Base-by-base conservation (phyloP, 2,797 vertebrate species). In the Perodicticus potto region DNA sequence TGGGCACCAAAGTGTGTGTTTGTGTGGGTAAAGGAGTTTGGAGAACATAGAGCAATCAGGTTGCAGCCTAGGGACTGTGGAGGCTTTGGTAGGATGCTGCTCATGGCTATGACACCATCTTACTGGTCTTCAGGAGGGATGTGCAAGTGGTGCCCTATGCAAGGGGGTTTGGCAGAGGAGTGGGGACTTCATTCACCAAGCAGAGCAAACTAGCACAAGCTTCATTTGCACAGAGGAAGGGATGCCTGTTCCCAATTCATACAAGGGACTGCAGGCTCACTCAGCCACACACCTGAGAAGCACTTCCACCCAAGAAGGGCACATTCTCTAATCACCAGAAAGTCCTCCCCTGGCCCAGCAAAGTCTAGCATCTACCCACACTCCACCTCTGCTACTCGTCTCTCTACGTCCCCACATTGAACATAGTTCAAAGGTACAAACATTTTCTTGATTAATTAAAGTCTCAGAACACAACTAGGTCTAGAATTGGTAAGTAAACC, bases 401-500 rank as follows among this genome's bases (percentile, higher is more conserved):
- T 74, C 53, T 63, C 72, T 16, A 29, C 53, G 37, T 0, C 20
- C 5, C 49, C 25, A 65, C 22, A 49, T 76, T 92, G 49, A 53
- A 53, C 14, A 4, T 78, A 20, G 7, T 81, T 95, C 49, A 82
- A 78, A 82, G 45, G 22, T 89, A 91, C 76, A 53, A 86, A 3
- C 29, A 85, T 86, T 67, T 86, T 67, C 74, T 85, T 77, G 16
- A 87, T 65, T 80, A 73, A 73, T 25, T 92, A 63, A 94, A 82
- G 29, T 72, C 49, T 85, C 27, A 96, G 76, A 95, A 77, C 37
- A 86, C 10, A 92, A 6, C 6, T 90, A 34, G 43, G 37, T 63
- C 78, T 59, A 43, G 37, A 82, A 25, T 17, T 82, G 29, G 9
- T 6, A 27, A 61, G 57, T 43, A 63, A 29, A 43, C 2, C 25